A percentile compares a stretch with the other conserved stretches of the same genome.
These are phyloP conservation scores for Lithobates sylvaticus DNA, from an alignment of 2,797 vertebrate species.

Conservation along the genomic window DNA sequence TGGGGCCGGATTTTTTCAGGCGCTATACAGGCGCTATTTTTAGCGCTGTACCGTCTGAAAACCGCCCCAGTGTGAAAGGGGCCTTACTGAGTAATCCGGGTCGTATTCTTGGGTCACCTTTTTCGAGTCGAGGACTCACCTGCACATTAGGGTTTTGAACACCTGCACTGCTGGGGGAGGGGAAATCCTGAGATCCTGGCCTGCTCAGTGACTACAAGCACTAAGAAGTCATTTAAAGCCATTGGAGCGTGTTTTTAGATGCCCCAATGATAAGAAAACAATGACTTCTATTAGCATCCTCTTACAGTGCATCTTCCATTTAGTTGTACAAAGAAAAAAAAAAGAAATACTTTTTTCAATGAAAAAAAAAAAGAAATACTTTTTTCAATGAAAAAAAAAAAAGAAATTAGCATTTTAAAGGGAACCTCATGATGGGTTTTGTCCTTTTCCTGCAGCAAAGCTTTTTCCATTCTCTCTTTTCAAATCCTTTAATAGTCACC, in stretches of 20 bases:
- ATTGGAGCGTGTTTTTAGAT: too few species aligned
- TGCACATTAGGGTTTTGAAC: background rate
- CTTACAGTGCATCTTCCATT: background rate
- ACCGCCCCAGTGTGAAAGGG: too few species aligned
- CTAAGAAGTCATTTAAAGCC: background rate
- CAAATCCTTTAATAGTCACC: constrained; percentile 56
- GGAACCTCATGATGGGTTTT: background rate
- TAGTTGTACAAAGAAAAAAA: background rate
- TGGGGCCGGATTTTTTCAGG: too few species aligned
- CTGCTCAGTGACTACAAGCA: background rate
- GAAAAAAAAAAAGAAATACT: too few species aligned
- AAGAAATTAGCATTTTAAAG: background rate
- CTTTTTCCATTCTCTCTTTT: background rate
- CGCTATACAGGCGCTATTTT: too few species aligned
- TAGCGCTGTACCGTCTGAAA: too few species aligned
- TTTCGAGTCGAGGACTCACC: background rate
- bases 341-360: too few species aligned
- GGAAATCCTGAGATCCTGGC: background rate
- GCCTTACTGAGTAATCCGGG: too few species aligned
- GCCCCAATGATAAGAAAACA: too few species aligned
- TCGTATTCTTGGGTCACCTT: too few species aligned
- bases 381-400: background rate
- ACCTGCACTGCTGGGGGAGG: background rate
- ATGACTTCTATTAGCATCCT: background rate
- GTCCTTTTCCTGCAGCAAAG: background rate